Base-by-base conservation (phyloP, 2,113 vertebrate species). In the Platichthys stellatus region DNA sequence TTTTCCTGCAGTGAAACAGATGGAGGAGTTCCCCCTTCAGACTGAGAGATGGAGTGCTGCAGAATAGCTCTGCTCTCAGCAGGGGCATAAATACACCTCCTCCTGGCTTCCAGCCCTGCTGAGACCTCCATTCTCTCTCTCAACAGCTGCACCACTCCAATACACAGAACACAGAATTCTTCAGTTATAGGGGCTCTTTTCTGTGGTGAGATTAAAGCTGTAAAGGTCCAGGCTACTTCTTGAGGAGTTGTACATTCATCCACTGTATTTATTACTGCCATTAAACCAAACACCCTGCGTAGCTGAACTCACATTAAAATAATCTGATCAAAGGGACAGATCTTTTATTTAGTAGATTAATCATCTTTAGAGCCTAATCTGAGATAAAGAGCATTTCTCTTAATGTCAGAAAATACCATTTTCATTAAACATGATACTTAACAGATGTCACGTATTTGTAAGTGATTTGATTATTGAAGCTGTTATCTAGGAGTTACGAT, bases 91-190 rank as follows among this genome's bases (percentile, higher is more conserved):
- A 61, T 53, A 56, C 65, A 74, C 1, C 72, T 86, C 74, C 78
- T 76, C 77, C 74, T 58, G 63, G 63, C 54, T 71, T 62, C 71
- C 18, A 24, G 71, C 69, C 78, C 64, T 69, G 77, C 86, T 79
- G 86, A 76, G 80, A 74, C 60, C 65, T 72, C 66, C 57, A 28
- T 66, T 80, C 0, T 73, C 60, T 57, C 54, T 57, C 51, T 54
- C 51, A 54, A 68, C 65, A 83, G 66, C 63, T 80, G 73, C 59
- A 71, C 45, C 69, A 61, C 65, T 80, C 38, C 10, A 0, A 23
- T 11, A 38, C 56, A 58, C 60, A 70, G 53, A 71, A 65, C 60
- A 20, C 24, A 57, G 45, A n/a, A 49, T 63, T 63, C 72, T 69
- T 40, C 60, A 65, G 49, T 43, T 13, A 35, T n/a, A 74, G 64